Evolutionary conservation across 2,888 invertebrate genomes (phyloP), one percentile per base, ranked within the genome.

Genomic region (Trissoscelio sp.): DNA sequence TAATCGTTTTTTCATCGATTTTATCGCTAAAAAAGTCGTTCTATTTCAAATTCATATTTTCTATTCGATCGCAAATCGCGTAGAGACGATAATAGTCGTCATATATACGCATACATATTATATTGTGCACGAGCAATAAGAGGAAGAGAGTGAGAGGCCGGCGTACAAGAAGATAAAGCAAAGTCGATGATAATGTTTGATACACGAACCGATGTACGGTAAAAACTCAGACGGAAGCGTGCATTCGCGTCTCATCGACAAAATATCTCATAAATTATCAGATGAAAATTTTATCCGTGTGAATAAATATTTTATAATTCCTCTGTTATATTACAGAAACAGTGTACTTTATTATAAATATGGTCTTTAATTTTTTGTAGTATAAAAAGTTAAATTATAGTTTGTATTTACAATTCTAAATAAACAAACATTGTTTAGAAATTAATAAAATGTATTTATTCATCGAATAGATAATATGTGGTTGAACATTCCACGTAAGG

Each of bases 141-240:
- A 81, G 69, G 81, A 81, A 81, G 78, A 78, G 77, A 81, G 81
- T 69, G 77, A 73, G 73, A 78, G 77, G 77, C 72, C 58, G 62
- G 73, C 55, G 20, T 77, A 77, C 55, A 77, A 66, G 48, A 37
- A 81, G 72, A 53, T 48, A 66, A 75, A 64, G 75, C 39, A 72
- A 81, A 72, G 66, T 55, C 37, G 69, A 70, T 69, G 48, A 69
- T 66, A 64, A 70, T 58, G 55, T 24, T 66, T 55, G 28, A 66
- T 58, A 57, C 4, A 46, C 66, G 12, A 44, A 58, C 7, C 20
- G 12, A 42, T 44, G 60, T 60, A 58, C 12, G 37, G 24, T 53
- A 51, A 66, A 64, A 79, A 67, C 53, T 51, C 14, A 72, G 60
- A 70, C 62, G 53, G 42, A 70, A 48, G 16, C 9, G 28, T 48